Evolutionary conservation across 2,113 vertebrate species (phyloP).

Genomic region (Catagonus wagneri): DNA sequence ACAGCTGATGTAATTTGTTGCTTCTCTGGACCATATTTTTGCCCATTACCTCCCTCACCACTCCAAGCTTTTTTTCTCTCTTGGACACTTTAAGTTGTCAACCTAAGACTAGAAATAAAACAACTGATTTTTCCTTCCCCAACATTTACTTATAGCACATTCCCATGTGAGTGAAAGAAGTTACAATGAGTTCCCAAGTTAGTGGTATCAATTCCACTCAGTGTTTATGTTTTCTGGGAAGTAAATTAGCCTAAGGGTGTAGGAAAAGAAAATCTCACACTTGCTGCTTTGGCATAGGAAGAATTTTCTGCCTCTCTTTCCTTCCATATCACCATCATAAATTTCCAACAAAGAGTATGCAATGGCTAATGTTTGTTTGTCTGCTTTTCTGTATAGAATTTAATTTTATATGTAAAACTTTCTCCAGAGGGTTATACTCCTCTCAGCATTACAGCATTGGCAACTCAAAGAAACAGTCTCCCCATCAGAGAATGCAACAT

Average conservation of each 20-base stretch:
- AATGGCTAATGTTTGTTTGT: neutral
- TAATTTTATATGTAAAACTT: conserved; percentile 31
- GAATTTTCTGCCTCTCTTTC: neutral
- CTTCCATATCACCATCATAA: neutral
- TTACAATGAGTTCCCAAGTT: neutral
- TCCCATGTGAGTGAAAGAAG: conserved; percentile 21
- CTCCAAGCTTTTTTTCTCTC: neutral
- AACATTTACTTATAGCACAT: neutral
- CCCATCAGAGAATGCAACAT: neutral
- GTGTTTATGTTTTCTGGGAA: neutral
- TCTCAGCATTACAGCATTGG: neutral
- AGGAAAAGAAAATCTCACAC: neutral
- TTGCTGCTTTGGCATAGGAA: neutral
- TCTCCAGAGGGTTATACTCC: neutral
- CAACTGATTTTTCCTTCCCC: neutral
- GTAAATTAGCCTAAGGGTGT: neutral
- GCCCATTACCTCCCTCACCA: neutral
- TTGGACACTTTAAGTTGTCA: neutral
- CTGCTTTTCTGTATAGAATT: neutral
- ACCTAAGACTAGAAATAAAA: conserved; percentile 42
- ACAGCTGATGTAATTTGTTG: neutral
- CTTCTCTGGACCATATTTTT: neutral
- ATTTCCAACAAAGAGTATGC: neutral
- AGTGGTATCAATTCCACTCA: neutral
- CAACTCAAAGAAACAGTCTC: neutral